Conservation (phyloP, 2,113 vertebrate species). For the Tetrax tetrax region DNA sequence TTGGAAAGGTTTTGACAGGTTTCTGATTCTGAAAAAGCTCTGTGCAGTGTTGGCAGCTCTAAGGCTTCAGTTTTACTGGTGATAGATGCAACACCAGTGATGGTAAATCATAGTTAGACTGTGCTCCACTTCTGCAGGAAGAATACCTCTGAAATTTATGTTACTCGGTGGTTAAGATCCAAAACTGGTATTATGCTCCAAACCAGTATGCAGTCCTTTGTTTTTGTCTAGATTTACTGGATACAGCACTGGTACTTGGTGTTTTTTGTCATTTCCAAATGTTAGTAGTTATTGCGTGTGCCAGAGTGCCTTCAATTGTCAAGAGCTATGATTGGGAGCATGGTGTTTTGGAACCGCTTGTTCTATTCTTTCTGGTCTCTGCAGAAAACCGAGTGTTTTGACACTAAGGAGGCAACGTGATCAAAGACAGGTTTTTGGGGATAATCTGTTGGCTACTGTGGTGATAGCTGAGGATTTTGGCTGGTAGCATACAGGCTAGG, state of each 20-base stretch:
- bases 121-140: background rate
- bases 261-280: background rate
- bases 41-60: background rate
- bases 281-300: background rate
- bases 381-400: background rate
- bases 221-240: background rate
- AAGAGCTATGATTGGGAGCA: fast-evolving
- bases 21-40: background rate
- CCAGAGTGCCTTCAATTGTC: background rate
- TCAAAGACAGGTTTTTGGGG: background rate
- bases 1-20: background rate
- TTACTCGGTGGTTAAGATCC: background rate
- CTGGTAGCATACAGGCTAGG: fast-evolving
- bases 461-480: background rate
- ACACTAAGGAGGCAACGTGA: background rate
- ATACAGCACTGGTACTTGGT: background rate
- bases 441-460: background rate
- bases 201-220: background rate
- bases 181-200: background rate
- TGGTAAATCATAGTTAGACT: background rate
- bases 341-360: background rate
- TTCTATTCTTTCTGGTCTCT: background rate
- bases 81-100: background rate
- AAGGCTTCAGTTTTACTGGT: background rate
- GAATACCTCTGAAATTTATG: background rate